Base-by-base conservation (phyloP, 2,113 vertebrate genomes). In the Ciconia stormi region DNA sequence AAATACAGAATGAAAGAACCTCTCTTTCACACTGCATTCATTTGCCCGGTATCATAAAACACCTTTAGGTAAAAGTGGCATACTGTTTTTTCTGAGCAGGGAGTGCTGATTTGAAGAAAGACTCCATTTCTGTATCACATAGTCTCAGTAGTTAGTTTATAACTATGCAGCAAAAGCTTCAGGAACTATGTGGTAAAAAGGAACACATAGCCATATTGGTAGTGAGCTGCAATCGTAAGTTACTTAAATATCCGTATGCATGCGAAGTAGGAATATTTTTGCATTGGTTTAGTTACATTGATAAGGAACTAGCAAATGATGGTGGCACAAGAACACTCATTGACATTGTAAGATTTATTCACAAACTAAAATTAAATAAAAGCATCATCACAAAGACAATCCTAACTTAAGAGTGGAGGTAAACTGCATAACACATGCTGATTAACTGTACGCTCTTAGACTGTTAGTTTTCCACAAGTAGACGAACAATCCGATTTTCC, bases 161-260 rank as follows among this genome's bases (percentile, higher is more conserved):
- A 83, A 49, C 16, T 52, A 36, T 20, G 34, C 53, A 89, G 79
- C 10, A 73, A 82, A 94, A 77, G 44, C 50, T 66, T 88, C 66
- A 55, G 32, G 27, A 88, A 25, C 27, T 19, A 19, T 1, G 9
- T 13, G 29, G 40, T 56, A 55, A 79, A 82, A 76, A 55, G 46
- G 46, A 92, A 78, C 3, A 0, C 23, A 12, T 4, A 72, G 44
- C 14, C 29, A 61, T 32, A 86, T 6, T 30, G 30, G 27, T 36
- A 73, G 25, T 11, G 32, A 89, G 32, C 7, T 67, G 47, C 32
- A 72, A 36, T 16, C 0, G 0, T n/a, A 47, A 62, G 15, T 89
- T 84, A 73, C 13, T 55, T 67, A 29, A 63, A 53, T 65, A 73
- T 38, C 18, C 2, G 0, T 7, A n/a, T 7, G 13, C 0, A 0